Conservation (phyloP, 2,113 vertebrate genomes). For the Cinclus mexicanus region DNA sequence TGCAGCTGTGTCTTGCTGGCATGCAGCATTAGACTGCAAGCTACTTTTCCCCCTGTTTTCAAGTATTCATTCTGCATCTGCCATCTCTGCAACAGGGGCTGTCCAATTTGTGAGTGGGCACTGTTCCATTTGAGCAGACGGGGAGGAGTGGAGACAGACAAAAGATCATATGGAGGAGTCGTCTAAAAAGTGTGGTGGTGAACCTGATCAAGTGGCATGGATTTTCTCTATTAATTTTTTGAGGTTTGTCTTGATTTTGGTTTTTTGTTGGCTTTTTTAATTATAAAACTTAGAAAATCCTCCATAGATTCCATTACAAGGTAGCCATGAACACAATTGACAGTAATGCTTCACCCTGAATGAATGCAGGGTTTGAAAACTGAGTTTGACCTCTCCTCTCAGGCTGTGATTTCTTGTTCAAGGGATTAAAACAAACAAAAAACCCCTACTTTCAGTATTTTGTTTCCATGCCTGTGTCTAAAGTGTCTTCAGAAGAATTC, state of each 20-base stretch:
- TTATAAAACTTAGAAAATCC: neutral
- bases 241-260: neutral
- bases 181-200: conserved; percentile 2
- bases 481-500: neutral
- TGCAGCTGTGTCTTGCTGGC: neutral
- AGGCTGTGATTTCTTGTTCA: neutral
- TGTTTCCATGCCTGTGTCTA: neutral
- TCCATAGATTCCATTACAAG: neutral
- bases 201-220: neutral
- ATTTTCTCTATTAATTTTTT: neutral
- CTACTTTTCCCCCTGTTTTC: neutral
- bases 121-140: conserved; percentile 49
- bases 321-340: neutral
- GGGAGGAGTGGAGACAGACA: conserved; percentile 39
- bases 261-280: neutral
- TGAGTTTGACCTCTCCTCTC: neutral
- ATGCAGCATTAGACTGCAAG: neutral
- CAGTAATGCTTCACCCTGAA: neutral
- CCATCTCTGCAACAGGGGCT: neutral
- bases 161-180: conserved; percentile 61
- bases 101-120: conserved; percentile 38
- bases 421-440: neutral
- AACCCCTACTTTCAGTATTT: neutral
- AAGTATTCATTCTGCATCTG: conserved; percentile 52
- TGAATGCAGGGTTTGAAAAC: neutral